A percentile compares a stretch with the other conserved stretches of the same genome.
Conservation (phyloP, 2,797 vertebrate genomes). For the Cheracebus regulus region DNA sequence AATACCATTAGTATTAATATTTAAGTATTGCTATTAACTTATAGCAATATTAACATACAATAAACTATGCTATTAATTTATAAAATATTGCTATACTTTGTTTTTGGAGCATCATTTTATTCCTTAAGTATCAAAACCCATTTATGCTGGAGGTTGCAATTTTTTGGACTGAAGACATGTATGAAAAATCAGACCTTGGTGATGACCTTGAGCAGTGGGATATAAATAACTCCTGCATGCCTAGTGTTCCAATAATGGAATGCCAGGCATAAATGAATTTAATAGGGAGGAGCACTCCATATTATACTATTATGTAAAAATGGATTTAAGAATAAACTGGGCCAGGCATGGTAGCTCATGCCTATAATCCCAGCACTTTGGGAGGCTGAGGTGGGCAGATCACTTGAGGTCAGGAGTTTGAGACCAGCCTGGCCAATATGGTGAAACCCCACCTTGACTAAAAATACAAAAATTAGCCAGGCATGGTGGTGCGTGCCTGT, state of each 20-base stretch:
- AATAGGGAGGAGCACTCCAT: background rate
- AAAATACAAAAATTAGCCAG: background rate
- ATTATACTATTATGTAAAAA: background rate
- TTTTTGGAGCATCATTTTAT: conserved; percentile 48
- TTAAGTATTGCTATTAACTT: background rate
- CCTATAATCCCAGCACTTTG: background rate
- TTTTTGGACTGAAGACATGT: background rate
- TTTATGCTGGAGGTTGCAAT: background rate
- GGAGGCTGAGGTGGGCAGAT: background rate
- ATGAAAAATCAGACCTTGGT: background rate
- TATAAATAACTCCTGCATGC: background rate
- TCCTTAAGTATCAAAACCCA: background rate
- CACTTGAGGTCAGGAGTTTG: background rate
- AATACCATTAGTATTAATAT: background rate
- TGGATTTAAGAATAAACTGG: background rate
- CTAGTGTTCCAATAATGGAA: background rate
- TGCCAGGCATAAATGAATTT: background rate
- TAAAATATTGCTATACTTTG: background rate
- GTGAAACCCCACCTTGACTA: background rate
- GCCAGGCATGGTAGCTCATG: background rate
- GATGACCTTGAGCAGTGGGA: background rate
- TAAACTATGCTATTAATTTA: background rate
- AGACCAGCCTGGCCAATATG: background rate
- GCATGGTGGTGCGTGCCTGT: background rate
- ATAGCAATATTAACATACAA: background rate